Conservation (phyloP, 1,140 invertebrate species). For the Zaprionus nigranus region DNA sequence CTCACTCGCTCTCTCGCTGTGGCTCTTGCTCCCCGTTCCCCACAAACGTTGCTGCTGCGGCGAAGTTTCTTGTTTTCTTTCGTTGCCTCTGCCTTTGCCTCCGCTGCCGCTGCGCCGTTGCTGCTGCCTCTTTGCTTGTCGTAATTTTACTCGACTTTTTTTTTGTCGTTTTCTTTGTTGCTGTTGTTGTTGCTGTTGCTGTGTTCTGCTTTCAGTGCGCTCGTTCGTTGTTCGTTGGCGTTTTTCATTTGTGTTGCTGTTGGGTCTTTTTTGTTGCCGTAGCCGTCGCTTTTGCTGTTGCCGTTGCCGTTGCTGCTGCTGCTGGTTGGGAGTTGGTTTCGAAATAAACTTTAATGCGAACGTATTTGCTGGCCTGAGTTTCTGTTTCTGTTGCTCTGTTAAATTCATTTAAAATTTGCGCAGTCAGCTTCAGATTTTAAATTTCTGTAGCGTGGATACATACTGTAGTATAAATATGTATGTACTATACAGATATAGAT, state of each 20-base stretch:
- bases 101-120: slow-evolving; percentile 21
- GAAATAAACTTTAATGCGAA: slow-evolving; percentile 81
- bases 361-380: slow-evolving; percentile 68
- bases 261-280: slow-evolving; percentile 45
- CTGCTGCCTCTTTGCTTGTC: slow-evolving; percentile 66
- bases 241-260: slow-evolving; percentile 65
- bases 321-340: slow-evolving; percentile 61
- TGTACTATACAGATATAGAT: too few species aligned
- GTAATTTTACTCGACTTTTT: slow-evolving; percentile 79
- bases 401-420: slow-evolving; percentile 74
- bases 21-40: slow-evolving; percentile 21
- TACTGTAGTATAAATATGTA: neutral
- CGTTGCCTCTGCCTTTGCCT: slow-evolving; percentile 18
- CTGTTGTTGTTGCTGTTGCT: slow-evolving; percentile 51
- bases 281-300: slow-evolving; percentile 24
- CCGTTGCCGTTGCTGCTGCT: slow-evolving; percentile 21
- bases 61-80: slow-evolving; percentile 15
- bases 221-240: slow-evolving; percentile 62
- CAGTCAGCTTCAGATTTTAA: slow-evolving; percentile 63
- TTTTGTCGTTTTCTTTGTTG: slow-evolving; percentile 43
- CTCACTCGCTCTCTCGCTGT: slow-evolving; percentile 14
- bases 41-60: slow-evolving; percentile 49
- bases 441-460: neutral
- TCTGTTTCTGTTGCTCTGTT: slow-evolving; percentile 79
- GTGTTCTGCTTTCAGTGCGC: slow-evolving; percentile 70